phyloP scores from a whole-genome alignment of 2,888 invertebrate genomes.

The Spisula subtruncata region DNA sequence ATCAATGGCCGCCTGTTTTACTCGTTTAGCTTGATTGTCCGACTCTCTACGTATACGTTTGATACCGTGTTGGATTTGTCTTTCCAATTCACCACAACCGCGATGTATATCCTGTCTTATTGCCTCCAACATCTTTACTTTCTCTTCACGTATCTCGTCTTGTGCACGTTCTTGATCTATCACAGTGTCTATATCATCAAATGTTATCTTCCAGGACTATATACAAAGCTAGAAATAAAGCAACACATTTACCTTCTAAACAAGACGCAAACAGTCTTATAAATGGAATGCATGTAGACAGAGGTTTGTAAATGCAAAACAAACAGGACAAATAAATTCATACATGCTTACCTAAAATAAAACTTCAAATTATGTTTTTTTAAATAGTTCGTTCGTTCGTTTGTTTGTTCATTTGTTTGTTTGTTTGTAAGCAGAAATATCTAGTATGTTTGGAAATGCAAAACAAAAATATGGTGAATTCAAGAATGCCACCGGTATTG shows the following conservation, averaged over 20 bases:
- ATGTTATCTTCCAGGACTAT: neutral
- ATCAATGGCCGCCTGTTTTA: neutral
- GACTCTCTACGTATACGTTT: slow-evolving; percentile 21
- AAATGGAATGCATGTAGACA: too few species aligned
- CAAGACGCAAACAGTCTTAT: too few species aligned
- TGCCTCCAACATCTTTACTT: neutral
- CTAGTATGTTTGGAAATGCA: too few species aligned
- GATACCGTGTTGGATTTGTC: neutral
- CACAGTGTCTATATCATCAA: neutral
- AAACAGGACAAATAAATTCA: too few species aligned
- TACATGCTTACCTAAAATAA: too few species aligned
- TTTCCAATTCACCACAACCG: neutral
- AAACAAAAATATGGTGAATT: too few species aligned
- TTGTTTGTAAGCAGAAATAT: too few species aligned
- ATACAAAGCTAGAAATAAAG: slow-evolving; percentile 9
- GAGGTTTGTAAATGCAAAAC: too few species aligned
- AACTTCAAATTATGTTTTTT: too few species aligned
- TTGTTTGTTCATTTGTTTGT: too few species aligned
- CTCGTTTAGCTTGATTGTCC: neutral
- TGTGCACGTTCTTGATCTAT: neutral
- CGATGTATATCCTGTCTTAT: neutral
- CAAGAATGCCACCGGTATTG: too few species aligned
- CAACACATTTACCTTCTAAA: neutral
- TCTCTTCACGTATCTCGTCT: neutral
- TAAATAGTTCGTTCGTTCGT: too few species aligned